Conservation (phyloP, 2,888 invertebrate species). For the Teleogryllus oceanicus region DNA sequence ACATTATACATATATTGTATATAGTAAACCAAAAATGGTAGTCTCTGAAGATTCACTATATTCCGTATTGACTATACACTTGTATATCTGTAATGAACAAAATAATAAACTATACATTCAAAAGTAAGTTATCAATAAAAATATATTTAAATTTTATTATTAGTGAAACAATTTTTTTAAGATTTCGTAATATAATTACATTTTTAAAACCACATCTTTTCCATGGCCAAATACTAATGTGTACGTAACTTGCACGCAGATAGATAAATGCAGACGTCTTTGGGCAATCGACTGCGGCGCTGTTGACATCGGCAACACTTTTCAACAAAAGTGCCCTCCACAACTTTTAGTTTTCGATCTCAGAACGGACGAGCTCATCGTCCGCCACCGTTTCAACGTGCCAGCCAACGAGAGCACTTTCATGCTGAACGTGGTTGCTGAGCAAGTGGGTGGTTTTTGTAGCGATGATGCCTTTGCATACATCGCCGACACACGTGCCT, state of each 20-base stretch:
- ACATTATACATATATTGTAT: too few species aligned
- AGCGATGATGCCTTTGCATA: background rate
- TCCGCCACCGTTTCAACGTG: background rate
- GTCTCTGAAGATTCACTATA: too few species aligned
- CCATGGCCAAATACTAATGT: too few species aligned
- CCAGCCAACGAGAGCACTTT: background rate
- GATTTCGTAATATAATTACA: too few species aligned
- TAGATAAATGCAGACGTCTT: background rate
- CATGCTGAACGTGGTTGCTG: background rate
- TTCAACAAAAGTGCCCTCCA: background rate
- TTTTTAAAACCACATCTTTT: too few species aligned
- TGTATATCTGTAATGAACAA: too few species aligned
- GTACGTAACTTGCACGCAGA: background rate
- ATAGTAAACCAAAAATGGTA: too few species aligned
- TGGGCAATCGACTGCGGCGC: background rate
- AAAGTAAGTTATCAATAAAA: too few species aligned
- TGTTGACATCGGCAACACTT: background rate
- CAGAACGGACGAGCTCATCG: background rate
- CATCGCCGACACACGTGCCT: background rate
- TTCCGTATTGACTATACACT: too few species aligned
- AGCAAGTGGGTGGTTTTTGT: background rate
- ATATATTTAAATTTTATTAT: too few species aligned
- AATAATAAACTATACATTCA: too few species aligned
- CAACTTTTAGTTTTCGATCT: background rate
- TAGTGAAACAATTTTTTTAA: too few species aligned